These are phyloP conservation scores for Trididemnum nubilum DNA, from an alignment of 23 tunicate species.

Conservation along the genomic window DNA sequence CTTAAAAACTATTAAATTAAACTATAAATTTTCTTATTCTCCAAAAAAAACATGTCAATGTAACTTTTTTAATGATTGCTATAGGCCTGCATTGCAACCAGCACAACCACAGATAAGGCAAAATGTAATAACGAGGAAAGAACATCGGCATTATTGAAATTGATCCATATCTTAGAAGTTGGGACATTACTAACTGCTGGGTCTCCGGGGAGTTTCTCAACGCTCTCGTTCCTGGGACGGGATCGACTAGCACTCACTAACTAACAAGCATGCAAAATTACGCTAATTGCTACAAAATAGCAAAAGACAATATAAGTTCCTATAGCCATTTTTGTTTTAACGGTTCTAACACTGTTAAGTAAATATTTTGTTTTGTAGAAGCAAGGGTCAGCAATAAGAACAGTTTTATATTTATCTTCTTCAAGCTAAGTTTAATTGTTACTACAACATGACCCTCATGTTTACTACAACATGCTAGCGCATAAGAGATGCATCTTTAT, in stretches of 20 bases:
- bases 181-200: background rate
- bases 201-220: background rate
- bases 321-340: background rate
- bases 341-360: background rate
- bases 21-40: conserved; percentile 1
- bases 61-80: background rate
- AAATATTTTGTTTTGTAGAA: background rate
- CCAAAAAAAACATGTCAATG: background rate
- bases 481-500: too few relatives aligned
- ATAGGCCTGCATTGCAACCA: background rate
- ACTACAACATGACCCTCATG: conserved; percentile 1
- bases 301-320: background rate
- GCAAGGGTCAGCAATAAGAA: conserved; percentile 1
- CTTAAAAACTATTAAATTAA: background rate
- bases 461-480: too few relatives aligned
- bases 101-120: conserved; percentile 1
- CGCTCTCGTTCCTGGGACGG: background rate
- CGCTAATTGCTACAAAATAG: background rate
- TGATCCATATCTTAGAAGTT: background rate
- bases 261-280: background rate
- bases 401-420: background rate
- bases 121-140: background rate
- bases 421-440: background rate
- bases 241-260: background rate
- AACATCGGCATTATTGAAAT: background rate